These are phyloP conservation scores for Acanthornis magna DNA, from an alignment of 2,797 vertebrate species.

Conservation along the genomic window DNA sequence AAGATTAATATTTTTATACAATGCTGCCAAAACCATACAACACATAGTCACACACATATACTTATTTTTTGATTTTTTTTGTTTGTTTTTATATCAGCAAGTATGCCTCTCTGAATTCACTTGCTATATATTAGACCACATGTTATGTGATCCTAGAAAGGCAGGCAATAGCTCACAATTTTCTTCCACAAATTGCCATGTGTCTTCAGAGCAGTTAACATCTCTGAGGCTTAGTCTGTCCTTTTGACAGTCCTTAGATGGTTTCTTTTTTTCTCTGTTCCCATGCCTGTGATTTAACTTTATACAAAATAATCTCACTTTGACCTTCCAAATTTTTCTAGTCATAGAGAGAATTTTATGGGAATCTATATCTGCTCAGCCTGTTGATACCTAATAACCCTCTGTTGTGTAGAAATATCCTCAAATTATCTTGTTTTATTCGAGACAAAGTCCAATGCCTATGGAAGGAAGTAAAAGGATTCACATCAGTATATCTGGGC, in stretches of 20 bases:
- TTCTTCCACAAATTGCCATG: neutral
- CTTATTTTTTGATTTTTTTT: neutral
- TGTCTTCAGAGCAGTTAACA: neutral
- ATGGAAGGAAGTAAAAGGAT: neutral
- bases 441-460: neutral
- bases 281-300: neutral
- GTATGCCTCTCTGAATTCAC: neutral
- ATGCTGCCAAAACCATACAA: neutral
- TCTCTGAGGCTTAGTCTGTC: neutral
- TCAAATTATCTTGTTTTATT: neutral
- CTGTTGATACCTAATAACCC: neutral
- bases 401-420: neutral
- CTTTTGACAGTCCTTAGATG: neutral
- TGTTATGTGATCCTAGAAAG: neutral
- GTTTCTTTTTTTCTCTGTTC: neutral
- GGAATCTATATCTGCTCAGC: neutral
- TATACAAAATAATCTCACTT: neutral
- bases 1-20: constrained; percentile 24
- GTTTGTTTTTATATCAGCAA: neutral
- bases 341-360: neutral
- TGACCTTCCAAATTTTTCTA: neutral
- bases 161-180: neutral
- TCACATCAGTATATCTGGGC: neutral
- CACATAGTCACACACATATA: rapidly evolving
- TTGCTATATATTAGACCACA: neutral